A percentile compares a stretch with the other conserved stretches of the same genome.
Evolutionary conservation across 2,888 invertebrate genomes (phyloP).

Genomic region (Hirtodrosophila confusa): DNA sequence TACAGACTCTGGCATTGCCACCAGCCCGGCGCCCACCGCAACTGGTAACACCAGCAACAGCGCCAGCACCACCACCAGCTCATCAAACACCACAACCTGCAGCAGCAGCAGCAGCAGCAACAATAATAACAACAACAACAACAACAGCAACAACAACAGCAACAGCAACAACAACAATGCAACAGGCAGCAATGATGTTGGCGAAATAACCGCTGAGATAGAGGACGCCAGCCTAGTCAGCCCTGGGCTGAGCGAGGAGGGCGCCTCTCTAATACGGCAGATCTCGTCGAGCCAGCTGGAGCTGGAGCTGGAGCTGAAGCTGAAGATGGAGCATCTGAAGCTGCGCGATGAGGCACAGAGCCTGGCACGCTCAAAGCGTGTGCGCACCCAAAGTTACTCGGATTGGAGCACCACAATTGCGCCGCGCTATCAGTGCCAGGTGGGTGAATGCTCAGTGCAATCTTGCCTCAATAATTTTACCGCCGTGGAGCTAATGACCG

Average conservation of each 20-base stretch:
- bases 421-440: slow-evolving; percentile 89
- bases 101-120: slow-evolving; percentile 24
- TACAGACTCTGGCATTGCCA: slow-evolving; percentile 83
- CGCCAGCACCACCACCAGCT: slow-evolving; percentile 12
- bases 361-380: slow-evolving; percentile 68
- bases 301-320: slow-evolving; percentile 26
- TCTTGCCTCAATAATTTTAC: slow-evolving; percentile 97
- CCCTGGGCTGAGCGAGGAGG: slow-evolving; percentile 81
- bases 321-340: slow-evolving; percentile 27
- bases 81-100: slow-evolving; percentile 23
- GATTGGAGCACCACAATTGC: slow-evolving; percentile 86
- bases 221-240: slow-evolving; percentile 62
- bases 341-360: slow-evolving; percentile 21
- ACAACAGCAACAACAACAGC: not conserved
- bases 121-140: slow-evolving; percentile 10
- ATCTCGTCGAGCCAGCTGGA: slow-evolving; percentile 47
- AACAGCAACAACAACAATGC: slow-evolving; percentile 5
- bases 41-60: slow-evolving; percentile 28
- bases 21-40: slow-evolving; percentile 81
- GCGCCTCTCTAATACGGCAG: slow-evolving; percentile 81
- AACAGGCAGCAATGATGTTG: too few species aligned
- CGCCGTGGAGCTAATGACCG: slow-evolving; percentile 94
- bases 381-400: slow-evolving; percentile 83
- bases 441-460: slow-evolving; percentile 92
- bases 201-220: not conserved